phyloP scores from a whole-genome alignment of 2,888 invertebrate species.

The Meteorus colon region DNA sequence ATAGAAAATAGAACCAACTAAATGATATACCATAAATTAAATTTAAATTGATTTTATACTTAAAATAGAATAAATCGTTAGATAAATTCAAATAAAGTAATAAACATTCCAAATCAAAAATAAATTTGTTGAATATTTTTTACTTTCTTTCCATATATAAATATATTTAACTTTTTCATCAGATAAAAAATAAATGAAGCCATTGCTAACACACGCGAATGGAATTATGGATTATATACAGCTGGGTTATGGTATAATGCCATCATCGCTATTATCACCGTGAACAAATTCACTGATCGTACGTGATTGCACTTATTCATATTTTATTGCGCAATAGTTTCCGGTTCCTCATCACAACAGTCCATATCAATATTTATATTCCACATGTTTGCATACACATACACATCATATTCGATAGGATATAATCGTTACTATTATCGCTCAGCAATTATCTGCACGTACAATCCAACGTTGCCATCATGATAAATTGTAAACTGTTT shows the following conservation, averaged over 20 bases:
- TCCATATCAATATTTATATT: neutral
- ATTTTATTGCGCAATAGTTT: constrained; percentile 55
- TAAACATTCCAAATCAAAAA: no score
- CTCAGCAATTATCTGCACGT: constrained; percentile 32
- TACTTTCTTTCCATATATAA: neutral
- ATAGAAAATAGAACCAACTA: no score
- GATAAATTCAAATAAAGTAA: no score
- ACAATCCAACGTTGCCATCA: neutral
- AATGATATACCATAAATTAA: no score
- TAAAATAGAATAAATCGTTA: no score
- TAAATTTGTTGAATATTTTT: no score
- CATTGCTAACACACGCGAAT: neutral
- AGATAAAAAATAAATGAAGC: neutral
- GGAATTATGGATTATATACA: neutral
- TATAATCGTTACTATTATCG: constrained; percentile 23
- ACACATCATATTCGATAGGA: neutral
- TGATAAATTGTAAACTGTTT: neutral
- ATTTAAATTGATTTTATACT: no score
- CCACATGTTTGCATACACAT: neutral
- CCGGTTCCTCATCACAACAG: constrained; percentile 59
- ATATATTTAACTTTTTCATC: neutral
- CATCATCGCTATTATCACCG: constrained; percentile 6
- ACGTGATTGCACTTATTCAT: constrained; percentile 58
- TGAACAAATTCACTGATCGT: constrained; percentile 41
- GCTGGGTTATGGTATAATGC: neutral